Evolutionary conservation across 2,797 vertebrate genomes (phyloP).

Genomic region (Melanotaenia maccullochi): DNA sequence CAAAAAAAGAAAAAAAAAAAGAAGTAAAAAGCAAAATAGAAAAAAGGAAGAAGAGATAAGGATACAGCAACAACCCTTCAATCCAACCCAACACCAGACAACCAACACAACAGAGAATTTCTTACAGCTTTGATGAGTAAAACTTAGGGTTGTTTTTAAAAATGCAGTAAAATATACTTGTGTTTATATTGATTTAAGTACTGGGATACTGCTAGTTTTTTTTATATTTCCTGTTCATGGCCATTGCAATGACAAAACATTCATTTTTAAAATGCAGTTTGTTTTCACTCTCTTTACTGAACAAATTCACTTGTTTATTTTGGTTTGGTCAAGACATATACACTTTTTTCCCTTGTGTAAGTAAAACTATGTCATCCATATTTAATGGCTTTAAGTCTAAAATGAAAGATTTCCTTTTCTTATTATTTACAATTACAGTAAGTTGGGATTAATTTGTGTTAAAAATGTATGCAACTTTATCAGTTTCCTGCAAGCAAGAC

Average conservation of each 20-base stretch:
- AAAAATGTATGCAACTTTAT: not conserved
- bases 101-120: too few species aligned
- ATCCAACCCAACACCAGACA: too few species aligned
- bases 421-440: not conserved
- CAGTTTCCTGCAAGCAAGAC: not conserved
- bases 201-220: too few species aligned
- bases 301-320: too few species aligned
- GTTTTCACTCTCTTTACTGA: too few species aligned
- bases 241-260: not conserved
- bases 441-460: not conserved
- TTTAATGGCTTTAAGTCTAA: not conserved
- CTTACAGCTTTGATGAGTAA: too few species aligned
- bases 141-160: too few species aligned
- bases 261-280: not conserved
- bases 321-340: not conserved
- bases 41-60: too few species aligned
- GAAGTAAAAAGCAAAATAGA: too few species aligned
- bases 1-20: too few species aligned
- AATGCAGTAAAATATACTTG: not conserved
- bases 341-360: not conserved
- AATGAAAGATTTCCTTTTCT: not conserved
- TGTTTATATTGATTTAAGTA: not conserved
- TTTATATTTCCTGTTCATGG: not conserved
- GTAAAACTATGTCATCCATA: not conserved
- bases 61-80: too few species aligned